Percentiles rank a stretch among this genome's conserved stretches.
Evolutionary conservation across 1,140 invertebrate genomes (phyloP).

Genomic region (Spodoptera frugiperda): DNA sequence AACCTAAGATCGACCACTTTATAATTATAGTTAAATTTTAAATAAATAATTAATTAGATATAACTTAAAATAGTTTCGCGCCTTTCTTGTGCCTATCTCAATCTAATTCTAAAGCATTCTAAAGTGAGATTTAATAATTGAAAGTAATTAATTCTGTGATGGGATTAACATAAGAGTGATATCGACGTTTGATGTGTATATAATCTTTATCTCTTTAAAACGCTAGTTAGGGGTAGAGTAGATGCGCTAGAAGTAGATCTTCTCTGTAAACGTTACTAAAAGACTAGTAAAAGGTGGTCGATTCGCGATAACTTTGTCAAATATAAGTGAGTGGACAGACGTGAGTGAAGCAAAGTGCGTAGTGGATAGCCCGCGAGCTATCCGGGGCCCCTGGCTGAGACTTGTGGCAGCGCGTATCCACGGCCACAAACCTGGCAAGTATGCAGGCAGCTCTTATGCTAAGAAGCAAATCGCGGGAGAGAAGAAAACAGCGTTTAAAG

Average conservation of each 20-base stretch:
- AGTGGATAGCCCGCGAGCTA: slow-evolving; percentile 8
- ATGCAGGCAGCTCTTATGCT: slow-evolving; percentile 96
- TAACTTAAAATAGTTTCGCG: slow-evolving; percentile 72
- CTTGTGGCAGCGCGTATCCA: slow-evolving; percentile 56
- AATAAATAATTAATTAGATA: slow-evolving; percentile 55
- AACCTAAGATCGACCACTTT: slow-evolving; percentile 67
- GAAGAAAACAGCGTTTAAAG: slow-evolving; percentile 90
- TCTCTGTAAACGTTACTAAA: slow-evolving; percentile 49
- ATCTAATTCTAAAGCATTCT: slow-evolving; percentile 77
- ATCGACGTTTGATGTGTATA: slow-evolving; percentile 62
- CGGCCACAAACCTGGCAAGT: slow-evolving; percentile 88
- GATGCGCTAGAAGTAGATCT: slow-evolving; percentile 66
- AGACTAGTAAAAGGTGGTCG: slow-evolving; percentile 14
- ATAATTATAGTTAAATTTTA: slow-evolving; percentile 24
- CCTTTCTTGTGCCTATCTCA: slow-evolving; percentile 83
- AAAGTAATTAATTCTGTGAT: slow-evolving; percentile 77
- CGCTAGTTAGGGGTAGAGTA: slow-evolving; percentile 54
- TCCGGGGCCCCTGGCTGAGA: slow-evolving; percentile 51
- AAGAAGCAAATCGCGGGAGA: slow-evolving; percentile 94
- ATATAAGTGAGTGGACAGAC: slow-evolving; percentile 36
- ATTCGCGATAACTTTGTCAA: slow-evolving; percentile 19
- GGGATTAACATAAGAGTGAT: slow-evolving; percentile 69
- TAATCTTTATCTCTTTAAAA: slow-evolving; percentile 47
- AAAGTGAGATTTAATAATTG: slow-evolving; percentile 65
- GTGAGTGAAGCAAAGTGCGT: slow-evolving; percentile 30